Evolutionary conservation across 2,888 invertebrate species (phyloP).

Genomic region (Chloroclystis v-ata): DNA sequence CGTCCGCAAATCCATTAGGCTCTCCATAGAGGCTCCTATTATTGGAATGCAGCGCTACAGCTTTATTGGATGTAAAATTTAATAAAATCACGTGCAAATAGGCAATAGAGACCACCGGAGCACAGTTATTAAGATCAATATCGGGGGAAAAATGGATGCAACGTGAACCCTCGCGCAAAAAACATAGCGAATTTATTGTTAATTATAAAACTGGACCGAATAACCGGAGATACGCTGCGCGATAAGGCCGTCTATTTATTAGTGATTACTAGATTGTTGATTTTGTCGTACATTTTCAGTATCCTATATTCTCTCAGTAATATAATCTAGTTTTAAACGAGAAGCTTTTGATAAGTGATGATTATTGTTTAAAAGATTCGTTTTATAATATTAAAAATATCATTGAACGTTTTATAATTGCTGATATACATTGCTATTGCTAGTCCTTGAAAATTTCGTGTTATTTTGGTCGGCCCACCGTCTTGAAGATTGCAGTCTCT

Average conservation of each 20-base stretch:
- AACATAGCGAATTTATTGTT: slow-evolving; percentile 76
- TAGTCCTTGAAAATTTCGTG: too few species aligned
- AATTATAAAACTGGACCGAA: slow-evolving; percentile 76
- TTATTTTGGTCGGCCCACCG: too few species aligned
- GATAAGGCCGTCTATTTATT: slow-evolving; percentile 76
- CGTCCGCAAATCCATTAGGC: background rate
- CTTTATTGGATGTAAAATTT: slow-evolving; percentile 19
- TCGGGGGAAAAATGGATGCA: slow-evolving; percentile 66
- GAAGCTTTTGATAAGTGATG: too few species aligned
- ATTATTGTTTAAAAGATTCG: too few species aligned
- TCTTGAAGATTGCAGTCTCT: too few species aligned
- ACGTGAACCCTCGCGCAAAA: slow-evolving; percentile 60
- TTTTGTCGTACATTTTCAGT: background rate
- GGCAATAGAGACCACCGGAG: slow-evolving; percentile 46
- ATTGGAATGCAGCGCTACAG: slow-evolving; percentile 5
- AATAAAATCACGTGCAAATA: slow-evolving; percentile 34
- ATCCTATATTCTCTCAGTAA: too few species aligned
- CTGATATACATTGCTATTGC: too few species aligned
- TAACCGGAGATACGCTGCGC: slow-evolving; percentile 69
- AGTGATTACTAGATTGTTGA: slow-evolving; percentile 18
- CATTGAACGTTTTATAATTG: too few species aligned
- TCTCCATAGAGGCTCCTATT: background rate
- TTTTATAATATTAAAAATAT: too few species aligned
- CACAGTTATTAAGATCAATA: slow-evolving; percentile 68
- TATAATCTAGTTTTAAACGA: too few species aligned